Evolutionary conservation across 53 echinoderm and acorn worm species (phyloP).

Genomic region (Arbacia lixula): DNA sequence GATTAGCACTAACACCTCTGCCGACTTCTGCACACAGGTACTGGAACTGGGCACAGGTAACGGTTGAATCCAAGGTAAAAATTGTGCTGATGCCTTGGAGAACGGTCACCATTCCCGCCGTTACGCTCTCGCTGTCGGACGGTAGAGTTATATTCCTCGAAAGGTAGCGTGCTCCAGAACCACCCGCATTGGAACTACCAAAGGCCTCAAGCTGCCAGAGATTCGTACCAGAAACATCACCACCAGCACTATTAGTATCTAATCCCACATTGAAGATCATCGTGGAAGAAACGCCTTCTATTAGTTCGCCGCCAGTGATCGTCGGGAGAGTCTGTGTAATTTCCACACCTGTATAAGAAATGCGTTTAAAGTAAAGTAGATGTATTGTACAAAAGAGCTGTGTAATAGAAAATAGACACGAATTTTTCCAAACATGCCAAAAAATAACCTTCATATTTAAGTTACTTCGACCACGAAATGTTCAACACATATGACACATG

Average conservation of each 20-base stretch:
- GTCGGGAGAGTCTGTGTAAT: neutral
- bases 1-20: conserved; percentile 53
- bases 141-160: neutral
- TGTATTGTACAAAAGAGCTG: no score
- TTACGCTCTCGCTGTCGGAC: neutral
- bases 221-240: conserved; percentile 56
- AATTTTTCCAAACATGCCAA: no score
- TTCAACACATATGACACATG: no score
- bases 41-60: conserved; percentile 62
- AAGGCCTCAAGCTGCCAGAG: conserved; percentile 70
- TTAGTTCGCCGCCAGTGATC: conserved; percentile 2
- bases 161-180: conserved; percentile 49
- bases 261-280: conserved; percentile 12
- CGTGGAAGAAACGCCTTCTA: neutral
- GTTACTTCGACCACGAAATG: no score
- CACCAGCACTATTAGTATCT: conserved; percentile 3
- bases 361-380: no score
- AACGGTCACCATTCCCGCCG: conserved; percentile 5
- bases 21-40: conserved; percentile 69
- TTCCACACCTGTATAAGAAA: conserved; percentile 42
- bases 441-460: no score
- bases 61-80: conserved; percentile 7
- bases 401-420: no score
- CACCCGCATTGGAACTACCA: conserved; percentile 51
- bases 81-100: conserved; percentile 1